Evolutionary conservation across 2,113 vertebrate genomes (phyloP), one percentile per base, ranked within the genome.

Genomic region (Nematolebias whitei): DNA sequence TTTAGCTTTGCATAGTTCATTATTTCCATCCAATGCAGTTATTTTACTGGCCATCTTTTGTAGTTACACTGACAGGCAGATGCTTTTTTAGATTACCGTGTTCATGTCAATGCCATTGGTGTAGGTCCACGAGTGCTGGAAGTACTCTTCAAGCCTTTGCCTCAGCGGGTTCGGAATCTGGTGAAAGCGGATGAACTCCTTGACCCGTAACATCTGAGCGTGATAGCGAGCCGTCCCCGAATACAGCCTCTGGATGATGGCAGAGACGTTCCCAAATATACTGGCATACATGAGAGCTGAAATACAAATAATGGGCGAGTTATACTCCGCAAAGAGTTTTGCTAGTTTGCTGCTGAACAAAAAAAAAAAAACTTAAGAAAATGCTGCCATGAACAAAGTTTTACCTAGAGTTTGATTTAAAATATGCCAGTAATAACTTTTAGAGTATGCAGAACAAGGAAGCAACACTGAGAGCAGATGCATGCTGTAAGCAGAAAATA

Each of bases 21-120:
- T 67, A 61, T 23, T 2, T 11, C 63, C 20, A 61, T 61, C 43
- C 13, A 71, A 5, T 64, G 12, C 12, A 13, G 19, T 50, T 39
- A 51, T 52, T 60, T 39, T 41, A 12, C 22, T 47, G 2, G 10
- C 4, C 9, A 12, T 70, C 38, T 16, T 39, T 9, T 20, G 11
- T 15, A 44, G 16, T 16, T 29, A 59, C 9, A 8, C 32, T 6
- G 12, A 47, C 12, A 47, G 16, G 4, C 8, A 32, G 26, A 19
- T 50, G 11, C n/a, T n/a, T 3, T 12, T 38, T 35, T 54, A 38
- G 62, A 94, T 90, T 94, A 99, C 98, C 96, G 96, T 98, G 89
- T 99, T 99, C 97, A 99, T 96, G 83, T 99, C 98, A 67, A 99
- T 99, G 90, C 98, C 98, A 16, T 99, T 99, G 76, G 98, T 99